phyloP scores from a whole-genome alignment of 2,797 vertebrate genomes.

The Anomalospiza imberbis region DNA sequence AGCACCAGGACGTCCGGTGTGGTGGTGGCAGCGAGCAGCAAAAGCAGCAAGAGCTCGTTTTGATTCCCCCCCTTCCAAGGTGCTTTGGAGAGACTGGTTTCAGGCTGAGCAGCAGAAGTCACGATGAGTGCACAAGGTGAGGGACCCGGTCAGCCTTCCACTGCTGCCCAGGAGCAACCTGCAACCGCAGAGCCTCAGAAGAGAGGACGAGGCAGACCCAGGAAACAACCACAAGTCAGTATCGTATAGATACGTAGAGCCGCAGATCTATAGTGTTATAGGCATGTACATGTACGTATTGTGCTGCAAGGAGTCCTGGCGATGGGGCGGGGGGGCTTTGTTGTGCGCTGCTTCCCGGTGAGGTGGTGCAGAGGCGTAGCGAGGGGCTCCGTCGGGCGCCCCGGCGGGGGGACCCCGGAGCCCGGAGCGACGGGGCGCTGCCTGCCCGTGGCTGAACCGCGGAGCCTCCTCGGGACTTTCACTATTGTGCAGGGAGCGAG shows the following conservation, averaged over 20 bases:
- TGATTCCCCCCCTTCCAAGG: constrained; percentile 63
- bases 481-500: constrained; percentile 67
- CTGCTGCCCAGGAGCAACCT: constrained; percentile 82
- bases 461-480: constrained; percentile 36
- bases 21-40: constrained; percentile 72
- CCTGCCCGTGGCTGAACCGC: not conserved
- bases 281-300: constrained; percentile 38
- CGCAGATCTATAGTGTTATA: constrained; percentile 47
- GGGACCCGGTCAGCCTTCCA: constrained; percentile 86
- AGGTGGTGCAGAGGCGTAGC: not conserved
- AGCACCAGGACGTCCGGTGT: constrained; percentile 86
- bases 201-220: constrained; percentile 91
- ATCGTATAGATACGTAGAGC: constrained; percentile 42
- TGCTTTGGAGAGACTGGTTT: constrained; percentile 60
- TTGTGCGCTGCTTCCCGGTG: constrained; percentile 6
- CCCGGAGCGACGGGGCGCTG: not conserved
- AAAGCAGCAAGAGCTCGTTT: constrained; percentile 59
- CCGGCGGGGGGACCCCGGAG: not conserved
- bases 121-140: constrained; percentile 90
- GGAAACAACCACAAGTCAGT: constrained; percentile 92
- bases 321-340: constrained; percentile 19
- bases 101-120: constrained; percentile 68
- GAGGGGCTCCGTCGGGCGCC: not conserved
- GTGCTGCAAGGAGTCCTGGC: not conserved
- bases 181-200: constrained; percentile 84